Percentiles rank a stretch among this genome's conserved stretches.
phyloP scores from a whole-genome alignment of 2,888 invertebrate species.

The Marronus borbonicus region DNA sequence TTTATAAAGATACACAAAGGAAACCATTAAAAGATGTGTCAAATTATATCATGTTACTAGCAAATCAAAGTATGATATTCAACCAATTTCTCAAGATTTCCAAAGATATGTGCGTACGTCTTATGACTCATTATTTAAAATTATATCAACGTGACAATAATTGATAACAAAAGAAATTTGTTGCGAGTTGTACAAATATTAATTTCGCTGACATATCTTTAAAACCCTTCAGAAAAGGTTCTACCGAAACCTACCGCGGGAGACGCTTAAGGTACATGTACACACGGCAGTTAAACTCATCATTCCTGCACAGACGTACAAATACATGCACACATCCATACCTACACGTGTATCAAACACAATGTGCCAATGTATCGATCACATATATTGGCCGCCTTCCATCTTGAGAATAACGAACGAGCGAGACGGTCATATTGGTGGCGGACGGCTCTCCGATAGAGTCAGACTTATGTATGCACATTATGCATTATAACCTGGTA shows the following conservation, averaged over 20 bases:
- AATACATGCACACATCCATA: constrained; percentile 39
- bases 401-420: constrained; percentile 68
- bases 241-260: background rate
- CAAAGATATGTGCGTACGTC: too few relatives aligned
- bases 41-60: too few relatives aligned
- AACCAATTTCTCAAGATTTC: too few relatives aligned
- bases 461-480: constrained; percentile 67
- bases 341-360: constrained; percentile 39
- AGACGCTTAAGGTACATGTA: constrained; percentile 1
- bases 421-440: constrained; percentile 63
- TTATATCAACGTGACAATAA: too few relatives aligned
- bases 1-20: too few relatives aligned
- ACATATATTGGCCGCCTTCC: constrained; percentile 63
- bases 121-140: too few relatives aligned
- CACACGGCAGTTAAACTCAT: constrained; percentile 19
- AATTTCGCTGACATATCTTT: too few relatives aligned
- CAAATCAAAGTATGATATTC: too few relatives aligned
- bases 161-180: too few relatives aligned
- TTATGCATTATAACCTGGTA: constrained; percentile 70
- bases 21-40: too few relatives aligned
- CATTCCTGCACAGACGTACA: constrained; percentile 2
- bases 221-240: too few relatives aligned
- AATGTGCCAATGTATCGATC: constrained; percentile 52
- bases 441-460: constrained; percentile 64
- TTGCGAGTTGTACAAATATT: too few relatives aligned